phyloP scores from a whole-genome alignment of 2,113 vertebrate genomes.

The Erinaceus europaeus region DNA sequence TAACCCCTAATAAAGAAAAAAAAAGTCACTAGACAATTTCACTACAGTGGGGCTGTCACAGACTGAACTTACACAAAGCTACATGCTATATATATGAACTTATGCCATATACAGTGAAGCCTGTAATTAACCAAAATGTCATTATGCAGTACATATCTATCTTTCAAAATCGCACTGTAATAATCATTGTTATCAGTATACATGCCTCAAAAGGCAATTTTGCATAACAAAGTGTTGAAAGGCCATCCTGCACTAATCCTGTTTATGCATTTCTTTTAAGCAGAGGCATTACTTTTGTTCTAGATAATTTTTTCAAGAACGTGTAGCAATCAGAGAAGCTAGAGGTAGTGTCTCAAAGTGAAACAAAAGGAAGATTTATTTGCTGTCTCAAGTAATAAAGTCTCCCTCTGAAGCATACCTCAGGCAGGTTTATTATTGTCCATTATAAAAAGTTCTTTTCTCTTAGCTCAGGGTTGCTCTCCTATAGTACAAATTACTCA shows the following conservation, averaged over 20 bases:
- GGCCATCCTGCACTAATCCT: neutral
- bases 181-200: neutral
- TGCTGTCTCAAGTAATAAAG: neutral
- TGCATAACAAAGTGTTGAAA: constrained; percentile 15
- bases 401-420: neutral
- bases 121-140: neutral
- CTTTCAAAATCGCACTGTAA: neutral
- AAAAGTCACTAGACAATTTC: neutral
- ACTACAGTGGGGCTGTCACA: too few species aligned
- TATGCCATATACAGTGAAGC: neutral
- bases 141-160: neutral
- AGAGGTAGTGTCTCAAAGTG: neutral
- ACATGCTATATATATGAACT: neutral
- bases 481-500: neutral
- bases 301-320: neutral
- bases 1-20: too few species aligned
- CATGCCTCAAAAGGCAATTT: constrained; percentile 21
- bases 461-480: neutral
- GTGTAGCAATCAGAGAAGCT: neutral
- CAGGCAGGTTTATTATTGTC: neutral
- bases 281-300: neutral
- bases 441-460: neutral
- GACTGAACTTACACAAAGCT: neutral
- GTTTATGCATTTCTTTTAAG: neutral
- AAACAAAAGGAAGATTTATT: neutral